These are phyloP conservation scores for Drosophila nr. medialis DNA, from an alignment of 2,888 invertebrate species.

Conservation along the genomic window DNA sequence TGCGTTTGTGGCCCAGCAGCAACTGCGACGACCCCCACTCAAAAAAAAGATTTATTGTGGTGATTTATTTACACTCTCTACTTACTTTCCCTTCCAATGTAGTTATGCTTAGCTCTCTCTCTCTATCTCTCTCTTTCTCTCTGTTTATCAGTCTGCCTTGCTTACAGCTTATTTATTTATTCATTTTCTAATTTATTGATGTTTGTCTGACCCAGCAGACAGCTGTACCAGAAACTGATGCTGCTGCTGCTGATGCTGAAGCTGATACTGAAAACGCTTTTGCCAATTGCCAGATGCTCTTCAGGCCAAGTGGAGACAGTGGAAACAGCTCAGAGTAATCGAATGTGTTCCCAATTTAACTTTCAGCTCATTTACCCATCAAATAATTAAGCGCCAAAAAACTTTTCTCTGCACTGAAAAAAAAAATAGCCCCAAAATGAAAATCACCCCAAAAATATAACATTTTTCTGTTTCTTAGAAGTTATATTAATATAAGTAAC, in stretches of 20 bases:
- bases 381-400: slow-evolving; percentile 9
- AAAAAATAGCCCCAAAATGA: neutral
- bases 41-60: slow-evolving; percentile 73
- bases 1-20: slow-evolving; percentile 42
- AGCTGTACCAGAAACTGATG: slow-evolving; percentile 30
- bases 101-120: slow-evolving; percentile 28
- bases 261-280: slow-evolving; percentile 30
- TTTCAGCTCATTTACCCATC: slow-evolving; percentile 19
- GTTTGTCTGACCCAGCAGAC: slow-evolving; percentile 74
- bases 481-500: no score
- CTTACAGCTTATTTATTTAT: slow-evolving; percentile 79
- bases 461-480: neutral
- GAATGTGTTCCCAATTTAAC: slow-evolving; percentile 44
- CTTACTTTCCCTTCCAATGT: slow-evolving; percentile 30
- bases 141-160: slow-evolving; percentile 41
- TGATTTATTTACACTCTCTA: slow-evolving; percentile 70
- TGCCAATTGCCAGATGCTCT: slow-evolving; percentile 58
- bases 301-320: slow-evolving; percentile 12
- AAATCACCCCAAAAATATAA: neutral
- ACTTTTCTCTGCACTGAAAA: neutral
- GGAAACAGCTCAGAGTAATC: slow-evolving; percentile 35
- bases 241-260: neutral
- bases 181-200: slow-evolving; percentile 81
- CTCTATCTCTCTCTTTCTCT: slow-evolving; percentile 16
- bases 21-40: slow-evolving; percentile 56